A percentile compares a stretch with the other conserved stretches of the same genome.
These are phyloP conservation scores for Murina feae DNA, from an alignment of 2,113 vertebrate genomes.

Conservation along the genomic window DNA sequence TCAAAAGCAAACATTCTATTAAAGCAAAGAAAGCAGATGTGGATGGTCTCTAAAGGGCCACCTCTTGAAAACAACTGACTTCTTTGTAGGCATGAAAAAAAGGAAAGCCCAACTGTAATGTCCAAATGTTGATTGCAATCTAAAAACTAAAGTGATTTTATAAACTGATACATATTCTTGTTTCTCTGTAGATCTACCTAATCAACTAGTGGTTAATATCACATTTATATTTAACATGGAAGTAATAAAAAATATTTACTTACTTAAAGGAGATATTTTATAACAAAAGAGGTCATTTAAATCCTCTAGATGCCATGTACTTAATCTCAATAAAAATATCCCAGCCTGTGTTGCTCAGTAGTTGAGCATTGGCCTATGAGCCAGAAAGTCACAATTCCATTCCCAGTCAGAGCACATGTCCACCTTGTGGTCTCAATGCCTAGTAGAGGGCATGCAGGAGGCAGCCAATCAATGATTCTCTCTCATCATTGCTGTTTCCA, in stretches of 20 bases:
- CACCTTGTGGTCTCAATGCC: no score
- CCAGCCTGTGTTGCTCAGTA: no score
- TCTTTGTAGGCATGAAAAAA: not conserved
- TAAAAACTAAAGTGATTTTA: not conserved
- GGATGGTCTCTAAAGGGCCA: not conserved
- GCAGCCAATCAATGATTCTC: no score
- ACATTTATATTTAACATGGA: not conserved
- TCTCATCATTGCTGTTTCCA: no score
- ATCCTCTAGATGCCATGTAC: not conserved
- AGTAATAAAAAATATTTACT: not conserved
- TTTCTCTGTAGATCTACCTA: not conserved
- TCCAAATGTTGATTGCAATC: not conserved
- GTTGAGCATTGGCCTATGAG: no score
- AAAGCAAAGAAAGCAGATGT: not conserved
- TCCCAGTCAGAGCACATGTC: no score
- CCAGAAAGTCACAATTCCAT: no score
- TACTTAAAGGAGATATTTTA: not conserved
- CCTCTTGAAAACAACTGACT: not conserved
- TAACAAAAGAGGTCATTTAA: not conserved
- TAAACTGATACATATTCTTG: not conserved
- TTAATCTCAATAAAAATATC: not conserved
- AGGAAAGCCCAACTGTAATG: not conserved
- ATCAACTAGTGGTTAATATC: not conserved
- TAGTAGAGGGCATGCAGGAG: no score
- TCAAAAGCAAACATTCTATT: not conserved